Conservation (phyloP, 2,797 vertebrate species). For the Nyctibius grandis region DNA sequence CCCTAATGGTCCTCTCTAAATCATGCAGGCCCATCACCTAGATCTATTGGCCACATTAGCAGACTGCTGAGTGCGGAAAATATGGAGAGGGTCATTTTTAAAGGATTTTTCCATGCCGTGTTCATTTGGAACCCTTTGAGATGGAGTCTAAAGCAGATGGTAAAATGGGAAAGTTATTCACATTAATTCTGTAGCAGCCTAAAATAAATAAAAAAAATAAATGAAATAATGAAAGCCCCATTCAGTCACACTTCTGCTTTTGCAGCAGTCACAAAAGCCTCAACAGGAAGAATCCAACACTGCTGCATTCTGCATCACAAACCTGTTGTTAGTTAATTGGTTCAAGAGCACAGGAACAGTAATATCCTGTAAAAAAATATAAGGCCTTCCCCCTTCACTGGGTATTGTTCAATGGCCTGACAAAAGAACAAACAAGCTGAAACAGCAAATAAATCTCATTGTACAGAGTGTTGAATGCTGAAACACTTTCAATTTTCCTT, state of each 20-base stretch:
- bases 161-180: conserved; percentile 53
- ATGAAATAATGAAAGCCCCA: not conserved
- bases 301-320: not conserved
- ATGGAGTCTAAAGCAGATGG: conserved; percentile 47
- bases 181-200: conserved; percentile 9
- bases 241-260: not conserved
- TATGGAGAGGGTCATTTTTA: conserved; percentile 23
- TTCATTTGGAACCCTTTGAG: conserved; percentile 8
- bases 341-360: not conserved
- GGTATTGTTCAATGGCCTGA: not conserved
- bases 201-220: conserved; percentile 28
- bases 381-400: not conserved
- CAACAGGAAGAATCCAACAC: not conserved
- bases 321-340: not conserved
- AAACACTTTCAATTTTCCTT: not conserved
- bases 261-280: not conserved
- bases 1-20: conserved; percentile 46
- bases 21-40: conserved; percentile 40
- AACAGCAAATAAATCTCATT: not conserved
- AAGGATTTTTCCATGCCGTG: not conserved
- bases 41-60: conserved; percentile 47
- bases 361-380: not conserved
- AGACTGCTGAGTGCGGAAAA: conserved; percentile 51
- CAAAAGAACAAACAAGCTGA: conserved; percentile 5
- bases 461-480: not conserved